These are phyloP conservation scores for Bedellia somnulentella DNA, from an alignment of 2,888 invertebrate species.

Conservation along the genomic window DNA sequence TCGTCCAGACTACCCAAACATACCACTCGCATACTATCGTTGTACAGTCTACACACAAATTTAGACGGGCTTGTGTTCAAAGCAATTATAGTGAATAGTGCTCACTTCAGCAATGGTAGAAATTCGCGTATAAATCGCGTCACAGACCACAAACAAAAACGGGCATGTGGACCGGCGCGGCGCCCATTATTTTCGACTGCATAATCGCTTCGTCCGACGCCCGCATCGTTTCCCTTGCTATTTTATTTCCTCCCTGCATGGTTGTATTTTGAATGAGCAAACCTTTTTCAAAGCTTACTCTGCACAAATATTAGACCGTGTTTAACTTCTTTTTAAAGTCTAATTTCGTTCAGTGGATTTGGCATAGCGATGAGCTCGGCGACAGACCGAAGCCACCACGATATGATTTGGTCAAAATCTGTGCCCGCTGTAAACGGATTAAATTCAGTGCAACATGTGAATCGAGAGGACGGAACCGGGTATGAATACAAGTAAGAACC, in stretches of 20 bases:
- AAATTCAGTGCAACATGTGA: conserved; percentile 54
- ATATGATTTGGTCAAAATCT: conserved; percentile 53
- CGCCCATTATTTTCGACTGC: conserved; percentile 59
- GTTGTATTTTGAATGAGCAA: conserved; percentile 51
- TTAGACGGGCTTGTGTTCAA: conserved; percentile 37
- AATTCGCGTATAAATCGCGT: conserved; percentile 60
- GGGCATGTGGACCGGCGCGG: conserved; percentile 52
- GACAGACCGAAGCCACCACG: conserved; percentile 54
- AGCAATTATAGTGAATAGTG: conserved; percentile 59
- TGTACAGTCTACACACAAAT: conserved; percentile 2
- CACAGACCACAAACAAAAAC: conserved; percentile 62
- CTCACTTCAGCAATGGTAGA: conserved; percentile 55
- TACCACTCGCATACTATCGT: neutral
- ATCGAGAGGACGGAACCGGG: conserved; percentile 26
- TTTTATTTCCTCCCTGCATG: conserved; percentile 57
- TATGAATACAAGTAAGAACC: too few species aligned
- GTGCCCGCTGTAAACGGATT: conserved; percentile 57
- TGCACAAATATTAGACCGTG: conserved; percentile 55
- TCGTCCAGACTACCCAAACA: too few species aligned
- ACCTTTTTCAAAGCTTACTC: conserved; percentile 37
- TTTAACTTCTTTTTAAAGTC: conserved; percentile 55
- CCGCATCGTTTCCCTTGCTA: conserved; percentile 58
- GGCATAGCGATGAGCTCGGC: conserved; percentile 39
- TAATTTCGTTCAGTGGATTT: conserved; percentile 45
- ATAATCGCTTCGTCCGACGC: conserved; percentile 61